Conservation (phyloP, 2,113 vertebrate species). For the Labeo catla region DNA sequence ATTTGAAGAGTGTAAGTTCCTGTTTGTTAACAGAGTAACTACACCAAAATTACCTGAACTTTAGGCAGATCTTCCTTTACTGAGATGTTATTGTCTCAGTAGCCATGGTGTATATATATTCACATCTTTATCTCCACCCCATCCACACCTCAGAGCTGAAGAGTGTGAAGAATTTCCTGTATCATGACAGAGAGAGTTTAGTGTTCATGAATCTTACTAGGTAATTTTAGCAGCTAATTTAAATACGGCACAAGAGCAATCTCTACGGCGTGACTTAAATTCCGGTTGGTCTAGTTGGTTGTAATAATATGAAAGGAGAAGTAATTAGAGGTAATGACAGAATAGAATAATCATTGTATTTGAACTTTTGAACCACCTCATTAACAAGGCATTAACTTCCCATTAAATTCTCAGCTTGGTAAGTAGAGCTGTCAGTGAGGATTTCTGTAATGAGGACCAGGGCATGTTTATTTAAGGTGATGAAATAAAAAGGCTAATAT, state of each 20-base stretch:
- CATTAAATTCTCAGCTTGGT: background rate
- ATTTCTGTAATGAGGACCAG: background rate
- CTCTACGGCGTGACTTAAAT: background rate
- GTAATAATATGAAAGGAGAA: background rate
- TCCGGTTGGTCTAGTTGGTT: too few species aligned
- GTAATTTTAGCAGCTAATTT: background rate
- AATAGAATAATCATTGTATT: background rate
- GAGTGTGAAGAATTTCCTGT: background rate
- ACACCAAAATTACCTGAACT: background rate
- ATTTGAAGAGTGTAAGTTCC: background rate
- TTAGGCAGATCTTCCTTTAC: too few species aligned
- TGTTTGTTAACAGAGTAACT: background rate
- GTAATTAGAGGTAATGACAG: background rate
- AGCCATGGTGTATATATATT: background rate
- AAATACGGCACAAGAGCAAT: background rate
- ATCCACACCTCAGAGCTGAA: conserved; percentile 1
- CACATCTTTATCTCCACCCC: conserved; percentile 14
- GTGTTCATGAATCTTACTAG: background rate
- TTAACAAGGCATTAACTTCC: background rate
- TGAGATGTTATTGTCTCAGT: background rate
- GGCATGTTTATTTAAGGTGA: background rate
- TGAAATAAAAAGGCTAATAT: background rate
- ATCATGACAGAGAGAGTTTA: background rate
- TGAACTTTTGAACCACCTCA: background rate
- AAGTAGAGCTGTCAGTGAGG: background rate